Base-by-base conservation (phyloP, 2,888 invertebrate genomes). In the Mesorhabditis spiculigera region DNA sequence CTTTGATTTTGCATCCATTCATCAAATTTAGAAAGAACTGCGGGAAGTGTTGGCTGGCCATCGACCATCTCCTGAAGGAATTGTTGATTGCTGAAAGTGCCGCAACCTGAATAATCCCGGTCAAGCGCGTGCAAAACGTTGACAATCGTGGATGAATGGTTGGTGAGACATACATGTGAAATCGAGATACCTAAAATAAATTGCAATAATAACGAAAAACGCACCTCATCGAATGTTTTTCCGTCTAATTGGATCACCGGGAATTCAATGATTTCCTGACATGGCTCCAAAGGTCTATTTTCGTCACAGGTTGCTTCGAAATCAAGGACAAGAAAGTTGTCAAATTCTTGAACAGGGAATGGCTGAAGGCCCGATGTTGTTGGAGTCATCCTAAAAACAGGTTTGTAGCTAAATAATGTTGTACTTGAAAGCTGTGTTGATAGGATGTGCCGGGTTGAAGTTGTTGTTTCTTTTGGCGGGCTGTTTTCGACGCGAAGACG, bases 211-310 rank as follows among this genome's bases (percentile, higher is more conserved):
- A 13, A 13, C 10, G n/a, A 50, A 50, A 50, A 50, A 50, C 8
- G 58, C 58, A 89, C 88, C 13, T 88, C 82, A 73, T 88, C 71
- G 82, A 89, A 88, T 41, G 88, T 88, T 63, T 83, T 82, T 0
- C 88, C 87, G 75, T 88, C 89, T 2, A 90, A 77, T 73, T 88
- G 89, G 16, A 90, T 76, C 45, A 90, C 90, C 4, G 90, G 90
- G 81, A 90, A 89, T 83, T 90, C 90, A 66, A 90, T 90, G 43
- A 90, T 90, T 85, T 90, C 90, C 88, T 90, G 87, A 2, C 87
- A 10, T 8, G 42, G 5, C 45, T 6, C 28, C n/a, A 5, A 8
- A 28, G 28, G 28, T 28, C 28, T 28, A 28, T 28, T 28, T 28
- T 86, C 77, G 5, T 88, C 86, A 82, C 90, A 90, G 0, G 90